phyloP scores from a whole-genome alignment of 2,888 invertebrate species.

The Panzeria rudis region DNA sequence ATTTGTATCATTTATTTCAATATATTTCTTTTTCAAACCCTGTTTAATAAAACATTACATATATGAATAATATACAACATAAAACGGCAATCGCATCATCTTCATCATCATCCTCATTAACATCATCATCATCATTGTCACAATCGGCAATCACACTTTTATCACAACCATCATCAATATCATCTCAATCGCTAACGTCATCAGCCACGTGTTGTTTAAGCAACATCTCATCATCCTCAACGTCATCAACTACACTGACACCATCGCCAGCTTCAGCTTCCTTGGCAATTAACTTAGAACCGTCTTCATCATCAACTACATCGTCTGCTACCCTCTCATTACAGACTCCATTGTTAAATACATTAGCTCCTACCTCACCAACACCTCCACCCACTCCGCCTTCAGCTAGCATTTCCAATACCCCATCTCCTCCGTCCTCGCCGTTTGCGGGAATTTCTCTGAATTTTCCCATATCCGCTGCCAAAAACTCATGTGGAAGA shows the following conservation, averaged over 20 bases:
- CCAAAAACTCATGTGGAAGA: slow-evolving; percentile 54
- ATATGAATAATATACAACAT: slow-evolving; percentile 79
- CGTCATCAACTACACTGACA: slow-evolving; percentile 58
- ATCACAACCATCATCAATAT: slow-evolving; percentile 66
- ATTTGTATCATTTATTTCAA: slow-evolving; percentile 49
- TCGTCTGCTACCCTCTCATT: slow-evolving; percentile 36
- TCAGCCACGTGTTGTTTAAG: background rate
- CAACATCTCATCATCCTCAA: slow-evolving; percentile 48
- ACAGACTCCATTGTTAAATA: slow-evolving; percentile 49
- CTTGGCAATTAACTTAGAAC: slow-evolving; percentile 31
- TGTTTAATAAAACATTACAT: slow-evolving; percentile 69
- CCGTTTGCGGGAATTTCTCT: slow-evolving; percentile 66
- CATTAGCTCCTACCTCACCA: slow-evolving; percentile 47
- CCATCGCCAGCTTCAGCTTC: slow-evolving; percentile 4
- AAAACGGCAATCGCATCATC: slow-evolving; percentile 74
- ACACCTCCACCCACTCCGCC: slow-evolving; percentile 69
- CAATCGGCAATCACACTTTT: slow-evolving; percentile 39
- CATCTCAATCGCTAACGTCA: slow-evolving; percentile 54
- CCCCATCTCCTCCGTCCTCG: slow-evolving; percentile 64
- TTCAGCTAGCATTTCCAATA: slow-evolving; percentile 56
- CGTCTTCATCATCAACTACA: slow-evolving; percentile 54
- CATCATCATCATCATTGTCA: slow-evolving; percentile 70
- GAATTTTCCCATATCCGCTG: slow-evolving; percentile 60
- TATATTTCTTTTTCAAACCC: slow-evolving; percentile 62
- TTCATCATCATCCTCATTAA: slow-evolving; percentile 70